Evolutionary conservation across 2,113 vertebrate genomes (phyloP).

Genomic region (Orientallactaga bullata): DNA sequence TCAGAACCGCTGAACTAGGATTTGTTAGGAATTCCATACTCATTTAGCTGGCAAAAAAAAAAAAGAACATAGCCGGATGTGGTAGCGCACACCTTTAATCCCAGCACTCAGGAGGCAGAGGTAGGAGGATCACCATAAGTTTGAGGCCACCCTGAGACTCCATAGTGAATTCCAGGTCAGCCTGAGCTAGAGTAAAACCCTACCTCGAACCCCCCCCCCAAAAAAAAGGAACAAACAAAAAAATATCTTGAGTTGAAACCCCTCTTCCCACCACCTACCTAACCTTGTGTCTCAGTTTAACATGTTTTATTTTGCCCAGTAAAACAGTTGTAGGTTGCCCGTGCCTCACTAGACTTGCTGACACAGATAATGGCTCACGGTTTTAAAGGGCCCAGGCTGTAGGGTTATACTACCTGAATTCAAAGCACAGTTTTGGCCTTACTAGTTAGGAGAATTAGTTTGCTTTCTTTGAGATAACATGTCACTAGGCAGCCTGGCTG

Average conservation of each 20-base stretch:
- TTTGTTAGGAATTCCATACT: constrained; percentile 34
- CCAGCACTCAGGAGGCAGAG: too few species aligned
- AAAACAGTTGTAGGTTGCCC: too few species aligned
- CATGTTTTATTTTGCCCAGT: neutral
- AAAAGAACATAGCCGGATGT: too few species aligned
- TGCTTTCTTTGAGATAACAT: neutral
- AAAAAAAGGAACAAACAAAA: too few species aligned
- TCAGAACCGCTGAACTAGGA: neutral
- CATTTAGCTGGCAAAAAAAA: neutral
- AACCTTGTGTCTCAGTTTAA: neutral
- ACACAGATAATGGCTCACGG: neutral
- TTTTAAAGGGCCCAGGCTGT: neutral
- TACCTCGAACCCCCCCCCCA: too few species aligned
- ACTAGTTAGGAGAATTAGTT: neutral
- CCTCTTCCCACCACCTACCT: neutral
- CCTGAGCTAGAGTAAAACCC: too few species aligned
- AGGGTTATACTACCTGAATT: neutral
- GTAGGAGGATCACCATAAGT: too few species aligned
- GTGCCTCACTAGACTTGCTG: neutral
- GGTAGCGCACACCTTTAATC: too few species aligned
- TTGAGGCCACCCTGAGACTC: too few species aligned
- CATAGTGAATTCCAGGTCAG: too few species aligned
- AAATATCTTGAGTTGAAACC: neutral
- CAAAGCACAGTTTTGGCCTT: neutral
- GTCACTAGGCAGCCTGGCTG: neutral